phyloP scores from a whole-genome alignment of 2,888 invertebrate species.

The Nomada ruficornis region DNA sequence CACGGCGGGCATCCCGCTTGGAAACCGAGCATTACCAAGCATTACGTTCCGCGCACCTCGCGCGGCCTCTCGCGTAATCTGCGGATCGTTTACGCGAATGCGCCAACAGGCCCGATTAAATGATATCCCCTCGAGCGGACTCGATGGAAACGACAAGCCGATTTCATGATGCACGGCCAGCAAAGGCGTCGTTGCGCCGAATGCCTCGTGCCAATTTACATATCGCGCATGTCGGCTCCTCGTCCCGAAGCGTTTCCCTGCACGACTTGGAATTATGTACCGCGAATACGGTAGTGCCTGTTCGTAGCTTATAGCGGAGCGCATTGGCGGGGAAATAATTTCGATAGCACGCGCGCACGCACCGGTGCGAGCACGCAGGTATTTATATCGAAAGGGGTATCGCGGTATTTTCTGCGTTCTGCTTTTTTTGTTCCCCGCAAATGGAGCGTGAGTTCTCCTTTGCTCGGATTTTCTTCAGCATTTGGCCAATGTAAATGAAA shows the following conservation, averaged over 20 bases:
- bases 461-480: no score
- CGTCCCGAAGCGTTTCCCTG: constrained; percentile 26
- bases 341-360: constrained; percentile 26
- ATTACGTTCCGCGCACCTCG: constrained; percentile 35
- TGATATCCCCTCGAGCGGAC: constrained; percentile 16
- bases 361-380: neutral
- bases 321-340: constrained; percentile 1
- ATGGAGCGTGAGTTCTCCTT: neutral
- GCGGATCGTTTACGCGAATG: constrained; percentile 48
- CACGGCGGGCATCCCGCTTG: constrained; percentile 24
- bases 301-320: constrained; percentile 26
- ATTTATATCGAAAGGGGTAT: constrained; percentile 2
- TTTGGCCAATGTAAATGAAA: no score
- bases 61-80: constrained; percentile 56
- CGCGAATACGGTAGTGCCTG: constrained; percentile 38
- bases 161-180: constrained; percentile 11
- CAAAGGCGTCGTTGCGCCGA: constrained; percentile 17
- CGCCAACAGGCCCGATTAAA: constrained; percentile 51
- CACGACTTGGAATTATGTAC: constrained; percentile 37
- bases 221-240: constrained; percentile 47
- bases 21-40: constrained; percentile 49
- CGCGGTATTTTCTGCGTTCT: constrained; percentile 12
- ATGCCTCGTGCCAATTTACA: constrained; percentile 46
- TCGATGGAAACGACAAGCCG: constrained; percentile 27
- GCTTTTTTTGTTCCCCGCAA: neutral